Evolutionary conservation across 2,888 invertebrate species (phyloP).

Genomic region (Himalopsyche tibetana): DNA sequence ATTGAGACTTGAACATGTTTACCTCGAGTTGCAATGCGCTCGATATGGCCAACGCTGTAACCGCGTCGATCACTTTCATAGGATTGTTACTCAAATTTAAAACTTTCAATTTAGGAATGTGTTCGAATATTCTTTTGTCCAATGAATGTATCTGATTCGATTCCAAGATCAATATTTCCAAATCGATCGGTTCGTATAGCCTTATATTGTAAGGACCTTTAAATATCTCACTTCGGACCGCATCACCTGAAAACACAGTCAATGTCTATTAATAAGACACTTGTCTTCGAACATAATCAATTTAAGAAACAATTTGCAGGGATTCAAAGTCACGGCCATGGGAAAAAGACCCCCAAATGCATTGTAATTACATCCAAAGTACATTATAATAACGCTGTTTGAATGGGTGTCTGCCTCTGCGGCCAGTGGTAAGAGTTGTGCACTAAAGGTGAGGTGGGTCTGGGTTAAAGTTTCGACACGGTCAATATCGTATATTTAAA

Average conservation of each 20-base stretch:
- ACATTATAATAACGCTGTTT: no score
- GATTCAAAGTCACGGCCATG: no score
- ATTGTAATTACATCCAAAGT: no score
- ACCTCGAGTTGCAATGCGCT: slow-evolving; percentile 78
- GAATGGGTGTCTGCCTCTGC: no score
- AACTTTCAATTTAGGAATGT: slow-evolving; percentile 79
- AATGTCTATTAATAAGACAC: neutral
- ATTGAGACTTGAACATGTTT: neutral
- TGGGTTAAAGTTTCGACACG: no score
- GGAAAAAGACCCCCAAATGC: neutral
- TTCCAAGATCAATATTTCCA: slow-evolving; percentile 80
- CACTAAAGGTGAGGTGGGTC: no score
- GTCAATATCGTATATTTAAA: no score
- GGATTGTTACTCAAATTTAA: slow-evolving; percentile 80
- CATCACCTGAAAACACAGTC: slow-evolving; percentile 74
- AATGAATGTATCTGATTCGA: slow-evolving; percentile 81
- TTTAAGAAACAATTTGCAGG: neutral
- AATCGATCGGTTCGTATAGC: slow-evolving; percentile 77
- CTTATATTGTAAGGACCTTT: slow-evolving; percentile 80
- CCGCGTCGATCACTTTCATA: slow-evolving; percentile 78
- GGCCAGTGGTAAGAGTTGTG: no score
- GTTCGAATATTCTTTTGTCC: slow-evolving; percentile 79
- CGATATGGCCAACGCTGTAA: slow-evolving; percentile 78
- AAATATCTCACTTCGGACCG: slow-evolving; percentile 80
- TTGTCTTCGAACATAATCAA: neutral